Base-by-base conservation (phyloP, 2,797 vertebrate genomes). In the Agapornis canus region DNA sequence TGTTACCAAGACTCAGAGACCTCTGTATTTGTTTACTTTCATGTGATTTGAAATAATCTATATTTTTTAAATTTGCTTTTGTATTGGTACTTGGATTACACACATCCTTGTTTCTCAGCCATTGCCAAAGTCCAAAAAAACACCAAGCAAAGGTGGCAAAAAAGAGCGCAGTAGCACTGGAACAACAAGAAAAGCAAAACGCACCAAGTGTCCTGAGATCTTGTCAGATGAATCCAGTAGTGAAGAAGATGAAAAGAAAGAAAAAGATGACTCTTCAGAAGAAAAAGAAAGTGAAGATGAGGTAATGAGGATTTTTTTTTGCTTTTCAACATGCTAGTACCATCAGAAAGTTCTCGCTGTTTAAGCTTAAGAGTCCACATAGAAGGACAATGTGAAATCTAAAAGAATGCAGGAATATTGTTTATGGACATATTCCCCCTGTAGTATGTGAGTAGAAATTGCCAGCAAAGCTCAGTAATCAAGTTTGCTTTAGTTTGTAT, bases 211-310 rank as follows among this genome's bases (percentile, higher is more conserved):
- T 95, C 99, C 99, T 83, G 99, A 99, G 83, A 99, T 99, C 69
- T 98, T 99, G 87, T 99, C 98, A 82, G 99, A 98, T 97, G 98
- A 99, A 91, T 99, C 99, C 14, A 99, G 99, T 96, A 99, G 99
- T 60, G 98, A 99, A 66, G 98, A 98, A 80, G 98, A 98, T 17
- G 98, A 98, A 59, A 98, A 98, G 49, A 98, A 98, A 93, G 98
- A 96, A 68, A 98, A 98, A 68, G 98, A 98, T 71, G 98, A 98
- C 35, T 98, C 98, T 86, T 98, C 97, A 47, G 98, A 98, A 82
- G 99, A 99, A n/a, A 99, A 97, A 54, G 98, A 97, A 82, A 98
- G 97, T 23, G 98, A 97, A 32, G 98, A 98, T 82, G 98, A 98
- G 61, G 98, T 98, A 97, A 94, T 72, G 37, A 57, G 10, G 10